These are phyloP conservation scores for Pseudoips prasinana DNA, from an alignment of 2,888 invertebrate genomes.

Conservation along the genomic window DNA sequence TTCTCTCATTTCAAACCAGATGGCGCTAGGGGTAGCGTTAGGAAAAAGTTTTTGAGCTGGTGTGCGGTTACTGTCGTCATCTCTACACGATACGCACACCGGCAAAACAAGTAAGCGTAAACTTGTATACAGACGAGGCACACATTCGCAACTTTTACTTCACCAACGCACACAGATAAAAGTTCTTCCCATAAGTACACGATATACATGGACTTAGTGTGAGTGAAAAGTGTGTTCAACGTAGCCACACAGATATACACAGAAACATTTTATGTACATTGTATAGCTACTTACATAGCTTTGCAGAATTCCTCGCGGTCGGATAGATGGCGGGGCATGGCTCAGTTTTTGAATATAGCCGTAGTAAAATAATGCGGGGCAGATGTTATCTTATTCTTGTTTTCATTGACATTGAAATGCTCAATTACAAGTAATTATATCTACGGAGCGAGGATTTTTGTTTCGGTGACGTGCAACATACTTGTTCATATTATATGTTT, in stretches of 20 bases:
- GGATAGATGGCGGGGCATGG: constrained; percentile 58
- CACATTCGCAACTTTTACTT: constrained; percentile 37
- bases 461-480: not conserved
- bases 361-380: constrained; percentile 5
- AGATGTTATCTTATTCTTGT: constrained; percentile 18
- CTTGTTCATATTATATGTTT: not conserved
- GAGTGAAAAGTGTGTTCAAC: constrained; percentile 34
- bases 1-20: constrained; percentile 52
- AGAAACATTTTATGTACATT: constrained; percentile 26
- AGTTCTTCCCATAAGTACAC: constrained; percentile 29
- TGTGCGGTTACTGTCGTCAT: constrained; percentile 45
- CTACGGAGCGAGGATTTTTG: constrained; percentile 1
- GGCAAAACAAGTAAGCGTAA: constrained; percentile 23
- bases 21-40: constrained; percentile 61
- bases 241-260: constrained; percentile 36
- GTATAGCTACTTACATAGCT: constrained; percentile 11
- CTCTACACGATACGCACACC: constrained; percentile 38
- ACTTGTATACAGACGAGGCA: constrained; percentile 33
- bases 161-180: constrained; percentile 27
- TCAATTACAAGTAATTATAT: constrained; percentile 16
- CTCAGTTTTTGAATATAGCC: constrained; percentile 8
- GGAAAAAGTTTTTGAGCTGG: constrained; percentile 47
- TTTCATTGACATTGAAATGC: constrained; percentile 21
- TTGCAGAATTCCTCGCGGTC: constrained; percentile 23
- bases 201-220: constrained; percentile 26